These are phyloP conservation scores for Lasioglossum figueresi DNA, from an alignment of 2,888 invertebrate genomes.

Conservation along the genomic window DNA sequence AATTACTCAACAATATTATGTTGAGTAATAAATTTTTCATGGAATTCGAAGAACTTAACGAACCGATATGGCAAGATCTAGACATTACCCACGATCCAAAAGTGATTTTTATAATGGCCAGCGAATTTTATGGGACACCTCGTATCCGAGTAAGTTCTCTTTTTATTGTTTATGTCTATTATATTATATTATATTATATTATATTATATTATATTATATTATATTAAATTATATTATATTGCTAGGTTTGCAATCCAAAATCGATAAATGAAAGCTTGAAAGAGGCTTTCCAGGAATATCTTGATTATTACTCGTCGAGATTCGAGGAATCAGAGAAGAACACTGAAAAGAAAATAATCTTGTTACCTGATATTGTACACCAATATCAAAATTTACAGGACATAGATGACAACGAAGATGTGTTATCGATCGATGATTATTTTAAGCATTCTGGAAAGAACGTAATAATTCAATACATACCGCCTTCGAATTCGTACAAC, in stretches of 20 bases:
- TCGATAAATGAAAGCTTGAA: constrained; percentile 75
- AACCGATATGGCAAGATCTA: constrained; percentile 80
- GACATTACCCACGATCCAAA: constrained; percentile 79
- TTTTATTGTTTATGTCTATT: not conserved
- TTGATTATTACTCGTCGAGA: constrained; percentile 62
- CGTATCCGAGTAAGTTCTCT: constrained; percentile 69
- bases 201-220: not conserved
- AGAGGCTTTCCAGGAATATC: constrained; percentile 69
- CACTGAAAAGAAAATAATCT: constrained; percentile 25
- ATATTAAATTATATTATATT: not conserved
- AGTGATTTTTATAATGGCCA: constrained; percentile 79
- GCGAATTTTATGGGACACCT: constrained; percentile 77
- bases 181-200: not conserved
- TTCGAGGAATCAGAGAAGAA: constrained; percentile 3
- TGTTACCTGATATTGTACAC: constrained; percentile 73
- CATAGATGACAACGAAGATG: not conserved
- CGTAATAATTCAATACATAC: constrained; percentile 49
- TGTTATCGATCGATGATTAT: constrained; percentile 52
- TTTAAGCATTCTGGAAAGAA: constrained; percentile 47
- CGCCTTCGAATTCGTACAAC: constrained; percentile 66
- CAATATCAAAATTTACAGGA: constrained; percentile 70
- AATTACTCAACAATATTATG: constrained; percentile 73
- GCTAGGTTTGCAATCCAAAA: constrained; percentile 75
- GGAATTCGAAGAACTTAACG: constrained; percentile 78
- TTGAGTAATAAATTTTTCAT: constrained; percentile 69